Evolutionary conservation across 2,113 vertebrate species (phyloP).

Genomic region (Glaucidium brasilianum): DNA sequence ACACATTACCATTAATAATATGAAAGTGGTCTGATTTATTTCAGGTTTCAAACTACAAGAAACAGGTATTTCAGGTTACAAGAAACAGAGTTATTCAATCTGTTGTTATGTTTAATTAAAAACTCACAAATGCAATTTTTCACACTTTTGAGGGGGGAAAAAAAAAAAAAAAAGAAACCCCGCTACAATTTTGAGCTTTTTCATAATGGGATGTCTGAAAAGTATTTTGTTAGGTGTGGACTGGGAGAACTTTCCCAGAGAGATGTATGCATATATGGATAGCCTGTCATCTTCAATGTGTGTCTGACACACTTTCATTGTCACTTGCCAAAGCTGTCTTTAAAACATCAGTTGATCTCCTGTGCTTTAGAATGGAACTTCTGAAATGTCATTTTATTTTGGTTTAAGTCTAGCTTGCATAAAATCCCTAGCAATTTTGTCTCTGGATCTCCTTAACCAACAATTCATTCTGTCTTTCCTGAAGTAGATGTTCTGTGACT

Average conservation of each 20-base stretch:
- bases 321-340: neutral
- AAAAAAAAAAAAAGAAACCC: neutral
- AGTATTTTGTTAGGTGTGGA: neutral
- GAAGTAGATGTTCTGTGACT: neutral
- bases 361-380: neutral
- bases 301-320: neutral
- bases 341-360: neutral
- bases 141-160: accelerated
- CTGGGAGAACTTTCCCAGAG: neutral
- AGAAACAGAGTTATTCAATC: neutral
- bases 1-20: accelerated
- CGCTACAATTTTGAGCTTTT: neutral
- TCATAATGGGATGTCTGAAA: neutral
- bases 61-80: neutral
- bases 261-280: no score
- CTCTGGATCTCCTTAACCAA: neutral
- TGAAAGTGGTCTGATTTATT: neutral
- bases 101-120: neutral
- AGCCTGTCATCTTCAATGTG: neutral
- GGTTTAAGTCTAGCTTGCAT: neutral
- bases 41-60: neutral
- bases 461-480: neutral
- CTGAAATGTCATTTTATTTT: neutral
- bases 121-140: neutral
- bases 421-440: neutral